Evolutionary conservation across 2,888 invertebrate genomes (phyloP).

Genomic region (Eristalis arbustorum): DNA sequence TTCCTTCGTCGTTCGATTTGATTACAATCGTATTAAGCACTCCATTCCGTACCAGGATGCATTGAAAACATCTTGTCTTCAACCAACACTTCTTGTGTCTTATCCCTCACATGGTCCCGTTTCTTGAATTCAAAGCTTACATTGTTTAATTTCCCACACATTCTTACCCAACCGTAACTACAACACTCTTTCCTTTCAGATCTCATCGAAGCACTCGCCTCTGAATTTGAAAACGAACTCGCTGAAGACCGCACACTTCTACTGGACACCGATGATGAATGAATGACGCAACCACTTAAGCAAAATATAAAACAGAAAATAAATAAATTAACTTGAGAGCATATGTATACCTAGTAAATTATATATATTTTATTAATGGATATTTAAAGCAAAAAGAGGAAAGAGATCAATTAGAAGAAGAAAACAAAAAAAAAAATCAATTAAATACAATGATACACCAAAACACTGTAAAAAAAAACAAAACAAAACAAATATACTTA

Average conservation of each 20-base stretch:
- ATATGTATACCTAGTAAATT: slow-evolving; percentile 13
- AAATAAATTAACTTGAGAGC: not conserved
- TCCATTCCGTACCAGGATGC: too few relatives aligned
- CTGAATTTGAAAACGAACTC: not conserved
- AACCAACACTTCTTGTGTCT: too few relatives aligned
- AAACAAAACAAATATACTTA: not conserved
- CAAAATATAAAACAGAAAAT: not conserved
- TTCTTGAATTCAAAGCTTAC: too few relatives aligned
- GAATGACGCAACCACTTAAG: not conserved
- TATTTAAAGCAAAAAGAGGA: slow-evolving; percentile 13
- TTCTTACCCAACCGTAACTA: too few relatives aligned
- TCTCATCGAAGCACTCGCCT: not conserved
- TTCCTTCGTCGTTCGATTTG: too few relatives aligned
- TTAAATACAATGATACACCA: not conserved
- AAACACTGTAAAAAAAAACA: not conserved
- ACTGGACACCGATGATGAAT: slow-evolving; percentile 14
- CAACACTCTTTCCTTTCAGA: not conserved
- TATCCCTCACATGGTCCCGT: too few relatives aligned
- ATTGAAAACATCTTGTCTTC: too few relatives aligned
- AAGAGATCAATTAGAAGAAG: slow-evolving; percentile 37
- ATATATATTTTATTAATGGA: slow-evolving; percentile 51
- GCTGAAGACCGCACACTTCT: not conserved
- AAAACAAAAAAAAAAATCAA: not conserved
- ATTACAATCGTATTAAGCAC: too few relatives aligned
- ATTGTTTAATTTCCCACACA: too few relatives aligned